Evolutionary conservation across 1,140 invertebrate species (phyloP), one percentile per base, ranked within the genome.

Genomic region (Orius laevigatus): DNA sequence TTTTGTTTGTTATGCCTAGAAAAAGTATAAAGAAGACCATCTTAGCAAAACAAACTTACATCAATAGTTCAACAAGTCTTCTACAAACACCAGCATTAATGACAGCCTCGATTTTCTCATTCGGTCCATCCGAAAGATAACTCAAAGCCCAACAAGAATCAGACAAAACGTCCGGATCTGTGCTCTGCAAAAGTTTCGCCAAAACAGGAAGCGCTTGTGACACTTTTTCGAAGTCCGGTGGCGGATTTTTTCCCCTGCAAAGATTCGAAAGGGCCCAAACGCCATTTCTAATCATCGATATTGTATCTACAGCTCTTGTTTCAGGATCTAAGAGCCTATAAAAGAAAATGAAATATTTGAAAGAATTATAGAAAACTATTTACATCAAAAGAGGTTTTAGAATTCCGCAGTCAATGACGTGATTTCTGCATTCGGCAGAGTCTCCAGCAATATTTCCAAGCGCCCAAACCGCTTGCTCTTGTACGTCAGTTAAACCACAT

Each of bases 71-170:
- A 2, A 98, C 92, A 25, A 98, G 74, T 58, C 92, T 73, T 53
- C 89, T 70, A 62, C 89, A 95, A 33, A 98, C 92, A 2, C 92
- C 91, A 38, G 91, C 84, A 69, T 97, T 89, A 53, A 98, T 94
- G 33, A 97, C 93, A 48, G 89, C 84, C 68, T 97, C 92, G 57
- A 98, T 97, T 70, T 96, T 95, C 55, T 97, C 91, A 68, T 98
- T 96, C 25, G 93, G 89, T 39, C 93, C 93, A 67, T 98, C 93
- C 8, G 85, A 91, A 25, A 98, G 65, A 63, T 97, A 97, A 33
- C 89, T 81, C 14, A 94, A 71, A 15, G 90, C 87, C 90, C 93
- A 98, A 65, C 92, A 97, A 5, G 92, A 78, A 70, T 98, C 94
- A 46, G 88, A 81, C 19, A 97, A 65, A 10, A 97, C 88, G 63